Percentiles rank a stretch among this genome's conserved stretches.
Evolutionary conservation across 2,113 vertebrate genomes (phyloP).

Genomic region (Gasterosteus nipponicus): DNA sequence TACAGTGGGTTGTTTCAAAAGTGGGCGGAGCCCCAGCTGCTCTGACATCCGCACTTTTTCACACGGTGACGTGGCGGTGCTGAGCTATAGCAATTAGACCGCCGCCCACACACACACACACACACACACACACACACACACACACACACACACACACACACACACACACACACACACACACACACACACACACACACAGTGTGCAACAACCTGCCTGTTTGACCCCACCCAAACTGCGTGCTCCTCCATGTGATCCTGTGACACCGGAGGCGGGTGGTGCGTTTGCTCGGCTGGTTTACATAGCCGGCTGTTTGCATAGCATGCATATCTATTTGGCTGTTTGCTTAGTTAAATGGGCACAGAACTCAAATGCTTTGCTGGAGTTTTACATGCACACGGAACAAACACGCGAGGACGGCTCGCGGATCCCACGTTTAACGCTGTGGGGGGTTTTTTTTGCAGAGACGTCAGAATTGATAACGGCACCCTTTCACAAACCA

Average conservation of each 20-base stretch:
- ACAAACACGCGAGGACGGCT: neutral
- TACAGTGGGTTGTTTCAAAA: neutral
- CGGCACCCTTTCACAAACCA: neutral
- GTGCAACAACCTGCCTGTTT: neutral
- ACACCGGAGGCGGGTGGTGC: slow-evolving; percentile 42
- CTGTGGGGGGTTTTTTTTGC: slow-evolving; percentile 4
- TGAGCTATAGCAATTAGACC: neutral
- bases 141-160: too few relatives aligned
- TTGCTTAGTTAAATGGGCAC: slow-evolving; percentile 54
- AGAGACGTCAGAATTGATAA: slow-evolving; percentile 18
- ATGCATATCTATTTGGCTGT: slow-evolving; percentile 58
- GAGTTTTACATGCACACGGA: slow-evolving; percentile 22
- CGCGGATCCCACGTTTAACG: neutral
- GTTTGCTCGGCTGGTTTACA: slow-evolving; percentile 74
- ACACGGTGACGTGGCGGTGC: neutral
- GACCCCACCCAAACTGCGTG: neutral
- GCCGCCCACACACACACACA: too few relatives aligned
- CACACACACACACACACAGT: neutral
- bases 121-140: too few relatives aligned
- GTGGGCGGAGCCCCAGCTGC: neutral
- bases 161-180: too few relatives aligned
- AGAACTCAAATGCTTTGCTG: slow-evolving; percentile 33
- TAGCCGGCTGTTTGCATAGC: slow-evolving; percentile 66
- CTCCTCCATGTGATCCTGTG: neutral
- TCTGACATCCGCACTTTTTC: slow-evolving; percentile 9